A percentile compares a stretch with the other conserved stretches of the same genome.
Evolutionary conservation across 1,140 invertebrate genomes (phyloP).

Genomic region (Atopsyche davidsoni): DNA sequence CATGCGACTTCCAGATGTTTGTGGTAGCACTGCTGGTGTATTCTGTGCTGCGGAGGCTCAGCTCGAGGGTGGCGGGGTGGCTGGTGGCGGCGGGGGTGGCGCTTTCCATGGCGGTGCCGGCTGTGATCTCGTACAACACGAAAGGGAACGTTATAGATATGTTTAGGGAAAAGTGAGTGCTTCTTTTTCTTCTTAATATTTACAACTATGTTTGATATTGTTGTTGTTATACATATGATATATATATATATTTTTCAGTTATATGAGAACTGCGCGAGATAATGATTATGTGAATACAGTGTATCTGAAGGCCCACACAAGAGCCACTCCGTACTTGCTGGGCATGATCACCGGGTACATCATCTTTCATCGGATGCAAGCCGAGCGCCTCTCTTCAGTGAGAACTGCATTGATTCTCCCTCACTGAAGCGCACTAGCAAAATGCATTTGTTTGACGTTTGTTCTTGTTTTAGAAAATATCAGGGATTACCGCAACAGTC

Average conservation of each 20-base stretch:
- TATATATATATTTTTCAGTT: no score
- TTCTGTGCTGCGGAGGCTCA: conserved; percentile 42
- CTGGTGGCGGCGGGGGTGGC: conserved; percentile 29
- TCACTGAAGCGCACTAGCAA: no score
- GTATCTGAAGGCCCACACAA: conserved; percentile 50
- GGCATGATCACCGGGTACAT: conserved; percentile 48
- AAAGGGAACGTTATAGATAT: no score
- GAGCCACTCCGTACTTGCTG: conserved; percentile 47
- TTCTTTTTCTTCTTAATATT: no score
- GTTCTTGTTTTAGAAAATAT: conserved; percentile 7
- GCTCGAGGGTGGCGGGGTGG: conserved; percentile 26
- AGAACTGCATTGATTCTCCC: no score
- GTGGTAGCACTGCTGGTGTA: conserved; percentile 54
- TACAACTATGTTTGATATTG: not conserved
- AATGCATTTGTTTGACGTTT: no score
- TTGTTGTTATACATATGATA: no score
- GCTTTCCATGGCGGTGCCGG: conserved; percentile 38
- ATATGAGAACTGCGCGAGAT: conserved; percentile 41
- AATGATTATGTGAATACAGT: conserved; percentile 43
- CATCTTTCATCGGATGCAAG: conserved; percentile 33
- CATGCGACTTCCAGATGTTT: conserved; percentile 71
- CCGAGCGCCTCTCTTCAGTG: conserved; percentile 36
- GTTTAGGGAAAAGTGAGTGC: conserved; percentile 6
- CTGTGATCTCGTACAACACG: conserved; percentile 44
- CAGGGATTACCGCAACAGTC: not conserved